A percentile compares a stretch with the other conserved stretches of the same genome.
Conservation (phyloP, 2,888 invertebrate genomes). For the Muschampia plurimacula region DNA sequence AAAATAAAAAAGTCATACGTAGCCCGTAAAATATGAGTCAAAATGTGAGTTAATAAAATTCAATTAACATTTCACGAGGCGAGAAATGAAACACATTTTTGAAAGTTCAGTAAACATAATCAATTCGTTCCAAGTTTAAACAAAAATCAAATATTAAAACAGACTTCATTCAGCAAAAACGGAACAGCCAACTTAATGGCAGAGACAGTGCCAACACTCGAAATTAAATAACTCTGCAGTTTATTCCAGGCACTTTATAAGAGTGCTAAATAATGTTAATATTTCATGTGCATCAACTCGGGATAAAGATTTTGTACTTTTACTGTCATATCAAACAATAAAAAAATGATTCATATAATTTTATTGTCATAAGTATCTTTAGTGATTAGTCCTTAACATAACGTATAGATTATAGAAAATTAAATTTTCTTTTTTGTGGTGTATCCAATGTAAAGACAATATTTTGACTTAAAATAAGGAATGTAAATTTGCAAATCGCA, state of each 20-base stretch:
- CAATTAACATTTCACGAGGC: constrained; percentile 13
- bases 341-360: background rate
- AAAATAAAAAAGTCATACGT: background rate
- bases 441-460: no score
- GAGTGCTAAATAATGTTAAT: constrained; percentile 24
- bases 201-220: constrained; percentile 33
- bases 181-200: constrained; percentile 29
- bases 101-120: constrained; percentile 17
- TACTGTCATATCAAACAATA: background rate
- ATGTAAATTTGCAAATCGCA: no score
- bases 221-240: constrained; percentile 36
- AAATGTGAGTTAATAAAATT: constrained; percentile 12
- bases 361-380: background rate
- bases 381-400: no score
- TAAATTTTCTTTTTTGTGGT: no score
- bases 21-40: background rate
- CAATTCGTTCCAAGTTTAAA: constrained; percentile 27
- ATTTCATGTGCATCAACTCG: constrained; percentile 26
- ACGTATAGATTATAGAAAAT: no score
- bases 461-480: no score
- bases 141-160: constrained; percentile 33
- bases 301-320: constrained; percentile 11
- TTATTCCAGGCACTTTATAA: constrained; percentile 32
- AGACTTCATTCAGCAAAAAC: constrained; percentile 30
- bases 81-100: constrained; percentile 17